Conservation (phyloP, 1,140 invertebrate species). For the Berghia stephanieae region DNA sequence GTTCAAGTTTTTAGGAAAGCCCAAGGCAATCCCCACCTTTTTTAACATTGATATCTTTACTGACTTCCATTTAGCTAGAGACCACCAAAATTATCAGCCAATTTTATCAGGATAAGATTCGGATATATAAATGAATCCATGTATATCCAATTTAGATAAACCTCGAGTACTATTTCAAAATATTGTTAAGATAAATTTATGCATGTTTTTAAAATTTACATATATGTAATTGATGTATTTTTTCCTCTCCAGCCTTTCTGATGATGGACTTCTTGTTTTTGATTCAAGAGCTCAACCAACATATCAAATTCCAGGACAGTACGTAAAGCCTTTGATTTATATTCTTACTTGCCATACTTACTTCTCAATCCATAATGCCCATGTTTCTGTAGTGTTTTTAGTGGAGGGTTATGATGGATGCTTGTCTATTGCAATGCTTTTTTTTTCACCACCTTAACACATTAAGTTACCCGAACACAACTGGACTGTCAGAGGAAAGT, state of each 20-base stretch:
- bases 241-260: slow-evolving; percentile 2
- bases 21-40: too few species aligned
- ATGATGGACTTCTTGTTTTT: slow-evolving; percentile 30
- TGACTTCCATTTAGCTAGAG: too few species aligned
- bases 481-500: too few species aligned
- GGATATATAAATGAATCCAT: too few species aligned
- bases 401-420: slow-evolving; percentile 5
- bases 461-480: background rate
- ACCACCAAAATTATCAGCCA: too few species aligned
- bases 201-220: background rate
- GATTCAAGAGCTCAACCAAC: slow-evolving; percentile 39
- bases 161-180: too few species aligned
- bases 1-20: background rate
- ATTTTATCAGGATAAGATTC: too few species aligned
- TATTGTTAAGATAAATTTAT: too few species aligned
- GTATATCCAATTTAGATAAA: too few species aligned
- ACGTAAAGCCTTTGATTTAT: slow-evolving; percentile 25
- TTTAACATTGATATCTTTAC: too few species aligned
- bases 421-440: background rate
- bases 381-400: background rate
- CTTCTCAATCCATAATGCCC: background rate
- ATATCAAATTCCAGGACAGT: slow-evolving; percentile 44
- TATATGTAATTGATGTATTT: background rate
- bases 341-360: background rate
- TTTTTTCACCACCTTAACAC: background rate